Percentiles rank a stretch among this genome's conserved stretches.
Evolutionary conservation across 1,140 invertebrate species (phyloP).

Genomic region (Pachypeltis micranthus): DNA sequence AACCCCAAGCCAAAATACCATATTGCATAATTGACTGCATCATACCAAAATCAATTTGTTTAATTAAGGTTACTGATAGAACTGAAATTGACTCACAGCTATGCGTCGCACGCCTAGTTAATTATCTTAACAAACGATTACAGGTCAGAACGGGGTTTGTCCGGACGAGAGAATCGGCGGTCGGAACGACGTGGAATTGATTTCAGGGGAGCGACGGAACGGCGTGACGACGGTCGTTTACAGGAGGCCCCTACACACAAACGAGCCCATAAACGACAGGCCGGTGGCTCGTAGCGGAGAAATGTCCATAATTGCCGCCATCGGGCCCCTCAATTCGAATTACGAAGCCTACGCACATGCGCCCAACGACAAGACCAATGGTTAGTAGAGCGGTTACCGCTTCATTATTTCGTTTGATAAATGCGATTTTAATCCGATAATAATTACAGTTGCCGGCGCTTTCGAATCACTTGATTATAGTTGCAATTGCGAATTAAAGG

Average conservation of each 20-base stretch:
- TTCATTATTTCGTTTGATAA: too few species aligned
- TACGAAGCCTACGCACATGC: conserved; percentile 74
- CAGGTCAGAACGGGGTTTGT: conserved; percentile 59
- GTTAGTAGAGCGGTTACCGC: too few species aligned
- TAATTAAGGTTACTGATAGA: too few species aligned
- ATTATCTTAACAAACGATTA: too few species aligned
- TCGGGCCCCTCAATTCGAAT: conserved; percentile 64
- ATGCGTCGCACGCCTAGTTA: background rate
- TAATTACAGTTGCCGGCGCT: too few species aligned
- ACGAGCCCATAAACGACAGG: conserved; percentile 55
- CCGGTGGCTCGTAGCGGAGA: conserved; percentile 52
- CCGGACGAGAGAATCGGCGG: conserved; percentile 71
- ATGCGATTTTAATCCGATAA: too few species aligned
- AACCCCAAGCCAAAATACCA: too few species aligned
- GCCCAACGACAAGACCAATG: conserved; percentile 51
- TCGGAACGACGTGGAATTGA: conserved; percentile 60
- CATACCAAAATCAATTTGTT: too few species aligned
- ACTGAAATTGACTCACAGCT: too few species aligned
- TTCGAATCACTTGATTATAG: too few species aligned
- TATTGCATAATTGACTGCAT: too few species aligned
- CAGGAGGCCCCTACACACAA: conserved; percentile 58
- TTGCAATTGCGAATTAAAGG: too few species aligned
- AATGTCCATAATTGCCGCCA: conserved; percentile 72
- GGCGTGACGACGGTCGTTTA: conserved; percentile 74
- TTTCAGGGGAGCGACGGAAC: conserved; percentile 59